Conservation (phyloP, 1,140 invertebrate genomes). For the Trichogramma pretiosum region DNA sequence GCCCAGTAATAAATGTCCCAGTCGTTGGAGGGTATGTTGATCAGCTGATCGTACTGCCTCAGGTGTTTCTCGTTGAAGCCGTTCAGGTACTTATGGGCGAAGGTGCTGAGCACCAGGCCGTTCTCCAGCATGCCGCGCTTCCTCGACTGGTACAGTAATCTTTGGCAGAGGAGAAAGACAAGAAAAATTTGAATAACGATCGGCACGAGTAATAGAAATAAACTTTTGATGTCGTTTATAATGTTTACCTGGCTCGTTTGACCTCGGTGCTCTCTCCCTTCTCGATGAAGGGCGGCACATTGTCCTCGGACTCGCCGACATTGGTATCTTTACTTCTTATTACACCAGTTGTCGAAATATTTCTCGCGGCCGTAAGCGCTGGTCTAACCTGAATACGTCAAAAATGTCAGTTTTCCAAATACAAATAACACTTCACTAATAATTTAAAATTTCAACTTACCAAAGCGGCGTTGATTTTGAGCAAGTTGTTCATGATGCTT, state of each 20-base stretch:
- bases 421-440: too few relatives aligned
- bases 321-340: constrained; percentile 19
- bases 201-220: too few relatives aligned
- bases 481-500: too few relatives aligned
- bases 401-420: too few relatives aligned
- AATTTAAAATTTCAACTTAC: too few relatives aligned
- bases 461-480: too few relatives aligned
- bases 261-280: constrained; percentile 37
- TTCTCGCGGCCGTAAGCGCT: constrained; percentile 4
- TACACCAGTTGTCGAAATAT: constrained; percentile 19
- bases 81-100: constrained; percentile 78
- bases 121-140: constrained; percentile 98
- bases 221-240: too few relatives aligned
- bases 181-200: neutral
- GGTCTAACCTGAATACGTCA: constrained; percentile 16
- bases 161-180: constrained; percentile 33
- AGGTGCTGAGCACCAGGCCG: constrained; percentile 84
- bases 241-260: constrained; percentile 44
- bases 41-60: constrained; percentile 76
- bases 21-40: constrained; percentile 89
- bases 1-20: constrained; percentile 98
- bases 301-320: constrained; percentile 25
- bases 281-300: constrained; percentile 39
- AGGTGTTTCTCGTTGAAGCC: constrained; percentile 64
- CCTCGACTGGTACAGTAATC: constrained; percentile 89